A percentile compares a stretch with the other conserved stretches of the same genome.
These are phyloP conservation scores for Physella acuta DNA, from an alignment of 1,140 invertebrate genomes.

Conservation along the genomic window DNA sequence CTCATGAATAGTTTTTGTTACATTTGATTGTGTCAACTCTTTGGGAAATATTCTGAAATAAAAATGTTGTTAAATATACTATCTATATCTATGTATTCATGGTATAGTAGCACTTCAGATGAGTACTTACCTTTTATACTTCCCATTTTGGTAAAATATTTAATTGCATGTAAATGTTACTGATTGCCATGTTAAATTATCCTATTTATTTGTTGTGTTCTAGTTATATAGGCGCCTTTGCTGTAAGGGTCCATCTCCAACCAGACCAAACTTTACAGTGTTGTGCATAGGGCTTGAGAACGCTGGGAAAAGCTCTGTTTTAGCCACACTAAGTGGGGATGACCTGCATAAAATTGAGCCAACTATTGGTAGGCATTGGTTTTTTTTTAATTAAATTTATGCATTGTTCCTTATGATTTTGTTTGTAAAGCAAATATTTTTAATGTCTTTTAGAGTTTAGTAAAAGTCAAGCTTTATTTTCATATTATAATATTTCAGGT, in stretches of 20 bases:
- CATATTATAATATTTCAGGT: slow-evolving; percentile 35
- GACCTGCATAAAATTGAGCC: slow-evolving; percentile 51
- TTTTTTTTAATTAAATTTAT: not conserved
- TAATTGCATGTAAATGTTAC: not conserved
- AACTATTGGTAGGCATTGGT: slow-evolving; percentile 48
- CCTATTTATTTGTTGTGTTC: slow-evolving; percentile 16
- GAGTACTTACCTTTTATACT: not conserved
- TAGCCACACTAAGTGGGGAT: slow-evolving; percentile 58
- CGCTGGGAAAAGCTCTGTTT: slow-evolving; percentile 56
- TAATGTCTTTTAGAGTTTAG: too few relatives aligned
- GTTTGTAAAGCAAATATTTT: too few relatives aligned
- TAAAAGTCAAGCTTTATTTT: slow-evolving; percentile 3
- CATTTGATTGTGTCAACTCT: not conserved
- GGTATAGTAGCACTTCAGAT: not conserved
- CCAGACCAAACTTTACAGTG: slow-evolving; percentile 44
- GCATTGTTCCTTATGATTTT: not conserved
- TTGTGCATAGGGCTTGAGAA: slow-evolving; percentile 57
- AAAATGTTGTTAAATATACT: not conserved
- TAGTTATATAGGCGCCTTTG: slow-evolving; percentile 51
- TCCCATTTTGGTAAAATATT: not conserved
- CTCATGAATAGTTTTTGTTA: too few relatives aligned
- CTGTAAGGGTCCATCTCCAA: slow-evolving; percentile 42
- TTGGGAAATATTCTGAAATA: not conserved
- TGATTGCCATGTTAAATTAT: not conserved
- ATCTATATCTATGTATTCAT: not conserved